These are phyloP conservation scores for Leucania comma DNA, from an alignment of 2,888 invertebrate genomes.

Conservation along the genomic window DNA sequence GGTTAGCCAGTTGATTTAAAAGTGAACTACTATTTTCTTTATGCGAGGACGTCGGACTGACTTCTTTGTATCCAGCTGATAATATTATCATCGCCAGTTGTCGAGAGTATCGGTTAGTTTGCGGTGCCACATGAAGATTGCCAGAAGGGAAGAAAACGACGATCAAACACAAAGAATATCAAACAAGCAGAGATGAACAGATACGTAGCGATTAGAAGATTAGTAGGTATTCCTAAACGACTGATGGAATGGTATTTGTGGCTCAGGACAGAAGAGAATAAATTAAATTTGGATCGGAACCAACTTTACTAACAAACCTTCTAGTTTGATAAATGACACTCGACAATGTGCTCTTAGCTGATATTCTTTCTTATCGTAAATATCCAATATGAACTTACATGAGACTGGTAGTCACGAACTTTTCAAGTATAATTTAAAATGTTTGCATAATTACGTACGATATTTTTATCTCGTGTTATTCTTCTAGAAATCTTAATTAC, in stretches of 20 bases:
- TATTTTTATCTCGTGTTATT: neutral
- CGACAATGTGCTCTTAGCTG: neutral
- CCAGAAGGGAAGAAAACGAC: slow-evolving; percentile 90
- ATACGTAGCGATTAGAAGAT: slow-evolving; percentile 66
- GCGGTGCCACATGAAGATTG: slow-evolving; percentile 88
- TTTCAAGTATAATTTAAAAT: neutral
- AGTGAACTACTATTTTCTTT: slow-evolving; percentile 93
- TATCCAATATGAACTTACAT: neutral
- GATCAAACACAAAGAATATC: slow-evolving; percentile 86
- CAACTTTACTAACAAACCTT: slow-evolving; percentile 47
- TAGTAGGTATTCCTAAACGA: slow-evolving; percentile 44
- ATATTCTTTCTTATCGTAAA: neutral
- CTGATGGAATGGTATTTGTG: slow-evolving; percentile 58
- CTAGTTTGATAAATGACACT: neutral
- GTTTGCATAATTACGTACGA: neutral
- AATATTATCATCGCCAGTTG: slow-evolving; percentile 82
- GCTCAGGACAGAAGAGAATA: slow-evolving; percentile 44
- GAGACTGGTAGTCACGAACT: neutral
- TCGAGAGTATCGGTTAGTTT: slow-evolving; percentile 84
- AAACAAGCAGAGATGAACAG: slow-evolving; percentile 82
- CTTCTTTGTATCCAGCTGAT: slow-evolving; percentile 89
- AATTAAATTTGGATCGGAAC: slow-evolving; percentile 27
- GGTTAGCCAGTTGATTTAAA: slow-evolving; percentile 93
- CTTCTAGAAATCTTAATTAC: neutral
- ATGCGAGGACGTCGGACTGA: slow-evolving; percentile 90